These are phyloP conservation scores for Eupithecia subumbrata DNA, from an alignment of 2,888 invertebrate genomes.

Conservation along the genomic window DNA sequence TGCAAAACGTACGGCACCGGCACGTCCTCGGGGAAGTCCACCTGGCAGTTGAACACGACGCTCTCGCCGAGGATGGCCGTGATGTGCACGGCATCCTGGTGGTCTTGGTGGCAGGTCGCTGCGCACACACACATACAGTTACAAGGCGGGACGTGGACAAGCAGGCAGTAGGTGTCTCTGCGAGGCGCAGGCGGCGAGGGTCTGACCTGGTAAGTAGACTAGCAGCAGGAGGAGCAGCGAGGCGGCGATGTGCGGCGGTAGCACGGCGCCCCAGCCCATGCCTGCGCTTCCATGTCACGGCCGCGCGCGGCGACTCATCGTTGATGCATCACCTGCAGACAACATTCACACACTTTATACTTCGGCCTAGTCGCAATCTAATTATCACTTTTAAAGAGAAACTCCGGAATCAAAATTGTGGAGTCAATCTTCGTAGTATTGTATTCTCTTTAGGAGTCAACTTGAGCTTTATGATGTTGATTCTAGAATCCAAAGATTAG, in stretches of 20 bases:
- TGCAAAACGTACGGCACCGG: slow-evolving; percentile 98
- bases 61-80: slow-evolving; percentile 98
- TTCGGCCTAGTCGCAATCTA: neutral
- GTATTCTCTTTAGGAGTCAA: too few relatives aligned
- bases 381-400: neutral
- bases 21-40: slow-evolving; percentile 97
- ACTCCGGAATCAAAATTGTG: too few relatives aligned
- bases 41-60: slow-evolving; percentile 98
- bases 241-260: slow-evolving; percentile 87
- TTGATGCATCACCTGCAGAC: slow-evolving; percentile 84
- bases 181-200: neutral
- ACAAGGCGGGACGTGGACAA: neutral
- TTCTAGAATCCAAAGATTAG: neutral
- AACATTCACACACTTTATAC: neutral
- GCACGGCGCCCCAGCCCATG: slow-evolving; percentile 96
- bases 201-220: slow-evolving; percentile 78
- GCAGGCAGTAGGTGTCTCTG: neutral
- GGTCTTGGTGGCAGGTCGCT: slow-evolving; percentile 92
- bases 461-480: too few relatives aligned
- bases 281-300: slow-evolving; percentile 93
- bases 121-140: slow-evolving; percentile 48
- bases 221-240: slow-evolving; percentile 83
- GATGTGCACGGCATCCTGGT: slow-evolving; percentile 97
- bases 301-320: slow-evolving; percentile 90
- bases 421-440: too few relatives aligned